These are phyloP conservation scores for Meteorus cinctellus DNA, from an alignment of 2,888 invertebrate species.

Conservation along the genomic window DNA sequence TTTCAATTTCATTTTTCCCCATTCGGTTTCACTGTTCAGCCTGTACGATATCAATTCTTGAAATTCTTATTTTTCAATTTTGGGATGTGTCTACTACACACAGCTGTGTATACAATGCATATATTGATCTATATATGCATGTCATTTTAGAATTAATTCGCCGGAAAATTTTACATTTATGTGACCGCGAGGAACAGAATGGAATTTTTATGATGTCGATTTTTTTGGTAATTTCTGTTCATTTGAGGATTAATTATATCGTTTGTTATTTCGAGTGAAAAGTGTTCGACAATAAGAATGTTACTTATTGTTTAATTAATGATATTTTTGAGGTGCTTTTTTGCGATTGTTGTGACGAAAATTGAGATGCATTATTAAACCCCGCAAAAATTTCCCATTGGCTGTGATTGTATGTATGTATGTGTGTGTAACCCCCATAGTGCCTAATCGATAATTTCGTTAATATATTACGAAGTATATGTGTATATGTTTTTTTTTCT, in stretches of 20 bases:
- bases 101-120: conserved; percentile 54
- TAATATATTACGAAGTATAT: conserved; percentile 11
- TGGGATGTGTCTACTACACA: conserved; percentile 33
- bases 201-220: no score
- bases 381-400: conserved; percentile 19
- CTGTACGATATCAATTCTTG: conserved; percentile 15
- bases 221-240: no score
- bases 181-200: no score
- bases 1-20: neutral
- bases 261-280: no score
- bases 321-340: neutral
- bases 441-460: conserved; percentile 24
- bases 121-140: conserved; percentile 66
- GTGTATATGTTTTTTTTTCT: conserved; percentile 6
- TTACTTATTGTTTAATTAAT: neutral
- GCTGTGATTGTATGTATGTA: neutral
- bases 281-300: neutral
- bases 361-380: conserved; percentile 29
- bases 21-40: neutral
- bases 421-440: conserved; percentile 14
- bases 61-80: conserved; percentile 45
- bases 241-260: conserved; percentile 15
- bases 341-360: conserved; percentile 43
- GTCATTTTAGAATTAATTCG: conserved; percentile 56
- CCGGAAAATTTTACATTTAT: conserved; percentile 13